phyloP scores from a whole-genome alignment of 1,140 invertebrate species.

The Drosophila serrata region DNA sequence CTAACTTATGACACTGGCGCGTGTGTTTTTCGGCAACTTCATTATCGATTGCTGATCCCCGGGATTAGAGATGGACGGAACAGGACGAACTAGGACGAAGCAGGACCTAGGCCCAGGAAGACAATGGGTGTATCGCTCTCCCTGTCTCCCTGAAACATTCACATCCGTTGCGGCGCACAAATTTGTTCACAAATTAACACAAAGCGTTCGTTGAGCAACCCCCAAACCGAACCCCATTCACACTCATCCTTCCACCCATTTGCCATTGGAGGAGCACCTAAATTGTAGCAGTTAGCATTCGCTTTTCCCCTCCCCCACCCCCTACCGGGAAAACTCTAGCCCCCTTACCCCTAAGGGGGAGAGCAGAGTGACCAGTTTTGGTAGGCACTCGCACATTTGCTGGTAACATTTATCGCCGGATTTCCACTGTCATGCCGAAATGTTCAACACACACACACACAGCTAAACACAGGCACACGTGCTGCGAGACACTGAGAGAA shows the following conservation, averaged over 20 bases:
- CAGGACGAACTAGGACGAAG: slow-evolving; percentile 20
- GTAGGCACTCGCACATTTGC: slow-evolving; percentile 79
- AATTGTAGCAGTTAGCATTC: slow-evolving; percentile 77
- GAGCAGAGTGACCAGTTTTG: slow-evolving; percentile 43
- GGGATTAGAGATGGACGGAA: slow-evolving; percentile 67
- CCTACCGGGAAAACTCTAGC: neutral
- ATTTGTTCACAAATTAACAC: slow-evolving; percentile 84
- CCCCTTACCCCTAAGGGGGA: neutral
- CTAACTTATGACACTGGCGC: slow-evolving; percentile 77
- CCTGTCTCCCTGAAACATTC: neutral
- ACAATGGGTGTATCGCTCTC: slow-evolving; percentile 44
- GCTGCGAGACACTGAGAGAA: slow-evolving; percentile 26
- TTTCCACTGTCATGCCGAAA: slow-evolving; percentile 83
- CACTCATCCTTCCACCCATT: neutral
- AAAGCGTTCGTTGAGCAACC: slow-evolving; percentile 60
- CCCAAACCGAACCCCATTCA: neutral
- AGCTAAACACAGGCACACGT: slow-evolving; percentile 18
- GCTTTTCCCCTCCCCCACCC: neutral
- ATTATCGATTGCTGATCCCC: slow-evolving; percentile 81
- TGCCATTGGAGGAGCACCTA: slow-evolving; percentile 60
- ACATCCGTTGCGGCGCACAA: slow-evolving; percentile 75
- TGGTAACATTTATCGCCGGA: slow-evolving; percentile 83
- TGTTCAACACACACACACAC: slow-evolving; percentile 61
- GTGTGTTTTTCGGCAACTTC: slow-evolving; percentile 82
- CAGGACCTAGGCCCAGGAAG: slow-evolving; percentile 52